phyloP scores from a whole-genome alignment of 2,888 invertebrate genomes.

The Chymomyza fuscimana region DNA sequence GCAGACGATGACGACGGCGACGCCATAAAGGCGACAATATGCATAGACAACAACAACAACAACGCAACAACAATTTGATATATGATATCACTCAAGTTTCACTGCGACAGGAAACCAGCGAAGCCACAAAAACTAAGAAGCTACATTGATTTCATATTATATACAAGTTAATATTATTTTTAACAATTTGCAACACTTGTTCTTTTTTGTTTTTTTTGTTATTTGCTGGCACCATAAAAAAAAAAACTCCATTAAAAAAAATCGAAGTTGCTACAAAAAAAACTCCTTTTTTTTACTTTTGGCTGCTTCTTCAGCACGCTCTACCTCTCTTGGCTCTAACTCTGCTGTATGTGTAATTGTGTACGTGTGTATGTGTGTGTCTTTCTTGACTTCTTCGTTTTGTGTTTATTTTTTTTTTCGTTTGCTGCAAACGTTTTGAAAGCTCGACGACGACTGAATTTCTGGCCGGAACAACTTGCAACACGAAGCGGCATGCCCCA shows the following conservation, averaged over 20 bases:
- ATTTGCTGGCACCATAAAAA: background rate
- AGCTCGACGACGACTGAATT: constrained; percentile 80
- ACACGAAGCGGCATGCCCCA: constrained; percentile 57
- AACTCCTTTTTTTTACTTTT: background rate
- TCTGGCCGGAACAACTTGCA: constrained; percentile 58
- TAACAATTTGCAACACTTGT: background rate
- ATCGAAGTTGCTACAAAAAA: background rate
- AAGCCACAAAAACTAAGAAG: constrained; percentile 42
- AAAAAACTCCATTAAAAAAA: constrained; percentile 1
- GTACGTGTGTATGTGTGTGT: background rate
- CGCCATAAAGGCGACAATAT: background rate
- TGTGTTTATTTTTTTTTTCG: constrained; percentile 43
- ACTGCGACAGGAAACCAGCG: constrained; percentile 65
- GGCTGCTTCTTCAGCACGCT: background rate
- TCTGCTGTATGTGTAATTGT: constrained; percentile 3
- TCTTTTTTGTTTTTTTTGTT: background rate
- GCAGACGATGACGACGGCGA: background rate
- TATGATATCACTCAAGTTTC: constrained; percentile 56
- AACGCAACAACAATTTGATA: constrained; percentile 39
- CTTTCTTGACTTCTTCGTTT: constrained; percentile 21
- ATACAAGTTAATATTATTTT: background rate
- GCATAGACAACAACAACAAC: background rate
- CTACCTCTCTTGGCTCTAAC: background rate
- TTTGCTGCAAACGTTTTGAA: constrained; percentile 77
- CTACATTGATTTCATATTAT: constrained; percentile 13